Conservation (phyloP, 2,113 vertebrate genomes). For the Terrapene triunguis region DNA sequence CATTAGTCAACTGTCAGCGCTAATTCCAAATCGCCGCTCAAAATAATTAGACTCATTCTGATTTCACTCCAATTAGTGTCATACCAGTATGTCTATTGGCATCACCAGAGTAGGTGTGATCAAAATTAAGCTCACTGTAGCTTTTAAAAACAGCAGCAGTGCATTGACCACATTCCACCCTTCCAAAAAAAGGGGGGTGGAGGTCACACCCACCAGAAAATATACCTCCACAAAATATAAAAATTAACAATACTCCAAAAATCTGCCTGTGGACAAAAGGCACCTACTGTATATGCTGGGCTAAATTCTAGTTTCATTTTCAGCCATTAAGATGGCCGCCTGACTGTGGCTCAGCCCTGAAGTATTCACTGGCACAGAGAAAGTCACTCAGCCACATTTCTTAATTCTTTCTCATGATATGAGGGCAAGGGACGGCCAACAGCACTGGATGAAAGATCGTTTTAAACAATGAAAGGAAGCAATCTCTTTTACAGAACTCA, state of each 20-base stretch:
- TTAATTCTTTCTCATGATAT: neutral
- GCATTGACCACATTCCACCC: neutral
- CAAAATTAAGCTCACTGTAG: neutral
- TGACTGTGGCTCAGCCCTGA: neutral
- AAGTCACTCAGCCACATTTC: neutral
- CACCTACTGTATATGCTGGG: accelerated
- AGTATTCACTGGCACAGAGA: neutral
- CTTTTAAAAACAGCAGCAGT: conserved; percentile 19
- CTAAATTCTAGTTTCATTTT: neutral
- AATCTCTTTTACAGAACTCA: neutral
- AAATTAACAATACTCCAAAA: neutral
- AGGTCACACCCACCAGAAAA: neutral
- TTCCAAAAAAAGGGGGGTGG: neutral
- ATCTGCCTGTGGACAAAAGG: neutral
- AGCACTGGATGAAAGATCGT: neutral
- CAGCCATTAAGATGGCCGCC: no score
- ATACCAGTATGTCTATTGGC: neutral
- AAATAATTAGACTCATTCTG: neutral
- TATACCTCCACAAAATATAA: neutral
- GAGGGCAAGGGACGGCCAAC: neutral
- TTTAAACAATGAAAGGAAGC: neutral
- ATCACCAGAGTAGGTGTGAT: neutral
- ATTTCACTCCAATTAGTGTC: neutral
- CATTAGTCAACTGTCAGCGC: neutral
- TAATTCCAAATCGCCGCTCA: neutral